A percentile compares a stretch with the other conserved stretches of the same genome.
Conservation (phyloP, 1,140 invertebrate species). For the Marisa cornuarietis region DNA sequence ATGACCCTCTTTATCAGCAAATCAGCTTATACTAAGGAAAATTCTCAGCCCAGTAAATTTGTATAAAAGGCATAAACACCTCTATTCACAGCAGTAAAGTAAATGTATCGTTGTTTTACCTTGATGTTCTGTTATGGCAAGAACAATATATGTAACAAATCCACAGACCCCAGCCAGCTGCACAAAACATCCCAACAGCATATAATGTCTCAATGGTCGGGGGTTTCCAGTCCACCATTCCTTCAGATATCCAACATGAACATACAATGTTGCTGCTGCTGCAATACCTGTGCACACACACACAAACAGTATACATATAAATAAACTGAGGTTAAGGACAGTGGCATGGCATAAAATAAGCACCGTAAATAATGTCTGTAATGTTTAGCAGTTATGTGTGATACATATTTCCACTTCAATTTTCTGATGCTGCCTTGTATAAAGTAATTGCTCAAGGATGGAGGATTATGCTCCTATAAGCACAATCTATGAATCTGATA, state of each 20-base stretch:
- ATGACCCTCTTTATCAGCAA: neutral
- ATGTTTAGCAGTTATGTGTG: too few species aligned
- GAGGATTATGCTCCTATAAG: too few species aligned
- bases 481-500: too few species aligned
- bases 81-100: neutral
- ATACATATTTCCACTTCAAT: too few species aligned
- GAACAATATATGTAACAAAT: conserved; percentile 49
- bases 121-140: conserved; percentile 46
- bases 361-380: too few species aligned
- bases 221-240: conserved; percentile 32
- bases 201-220: conserved; percentile 33
- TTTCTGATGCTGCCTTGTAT: too few species aligned
- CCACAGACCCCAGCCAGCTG: conserved; percentile 51
- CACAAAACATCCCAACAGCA: conserved; percentile 50
- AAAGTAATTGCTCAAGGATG: too few species aligned
- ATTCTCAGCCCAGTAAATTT: neutral
- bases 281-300: conserved; percentile 35
- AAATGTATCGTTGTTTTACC: conserved; percentile 30
- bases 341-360: too few species aligned
- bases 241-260: conserved; percentile 44
- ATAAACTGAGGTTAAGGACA: too few species aligned
- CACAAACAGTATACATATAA: too few species aligned
- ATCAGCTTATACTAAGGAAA: too few species aligned
- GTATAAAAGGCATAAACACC: neutral
- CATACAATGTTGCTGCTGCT: conserved; percentile 39